Conservation (phyloP, 2,113 vertebrate genomes). For the Colinus virginianus region DNA sequence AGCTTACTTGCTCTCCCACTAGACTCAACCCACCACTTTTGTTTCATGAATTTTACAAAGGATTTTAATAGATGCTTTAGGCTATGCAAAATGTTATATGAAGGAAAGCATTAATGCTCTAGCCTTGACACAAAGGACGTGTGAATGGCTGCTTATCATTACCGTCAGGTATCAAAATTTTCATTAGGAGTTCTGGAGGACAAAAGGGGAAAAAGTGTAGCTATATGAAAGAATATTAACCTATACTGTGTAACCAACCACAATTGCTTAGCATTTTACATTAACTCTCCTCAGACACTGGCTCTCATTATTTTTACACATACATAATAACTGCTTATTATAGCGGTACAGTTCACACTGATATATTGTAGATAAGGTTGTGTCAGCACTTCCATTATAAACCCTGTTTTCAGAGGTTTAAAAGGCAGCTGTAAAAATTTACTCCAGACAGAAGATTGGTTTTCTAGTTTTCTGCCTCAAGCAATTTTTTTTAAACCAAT, state of each 20-base stretch:
- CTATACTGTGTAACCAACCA: constrained; percentile 95
- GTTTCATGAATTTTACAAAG: constrained; percentile 99
- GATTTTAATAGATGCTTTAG: constrained; percentile 99
- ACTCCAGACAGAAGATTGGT: constrained; percentile 81
- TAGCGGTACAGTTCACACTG: constrained; percentile 75
- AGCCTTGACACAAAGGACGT: constrained; percentile 93
- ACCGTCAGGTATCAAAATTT: constrained; percentile 97
- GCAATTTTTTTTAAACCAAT: constrained; percentile 64
- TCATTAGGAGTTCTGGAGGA: constrained; percentile 96
- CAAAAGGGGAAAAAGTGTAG: constrained; percentile 87
- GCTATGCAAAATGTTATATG: constrained; percentile 99
- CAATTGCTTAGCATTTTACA: constrained; percentile 96
- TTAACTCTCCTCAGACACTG: constrained; percentile 88
- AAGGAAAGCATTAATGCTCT: constrained; percentile 93
- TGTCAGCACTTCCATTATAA: constrained; percentile 85
- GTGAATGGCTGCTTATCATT: constrained; percentile 99
- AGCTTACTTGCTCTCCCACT: constrained; percentile 99
- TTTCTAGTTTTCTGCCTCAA: constrained; percentile 80
- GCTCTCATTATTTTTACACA: constrained; percentile 95
- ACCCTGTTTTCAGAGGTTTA: constrained; percentile 79
- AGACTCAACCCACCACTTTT: constrained; percentile 99
- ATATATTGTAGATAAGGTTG: constrained; percentile 80
- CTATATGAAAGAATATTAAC: constrained; percentile 98
- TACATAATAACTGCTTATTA: constrained; percentile 94
- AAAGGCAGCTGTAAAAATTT: constrained; percentile 84